Evolutionary conservation across 2,888 invertebrate genomes (phyloP).

Genomic region (Lepidochitona cinerea): DNA sequence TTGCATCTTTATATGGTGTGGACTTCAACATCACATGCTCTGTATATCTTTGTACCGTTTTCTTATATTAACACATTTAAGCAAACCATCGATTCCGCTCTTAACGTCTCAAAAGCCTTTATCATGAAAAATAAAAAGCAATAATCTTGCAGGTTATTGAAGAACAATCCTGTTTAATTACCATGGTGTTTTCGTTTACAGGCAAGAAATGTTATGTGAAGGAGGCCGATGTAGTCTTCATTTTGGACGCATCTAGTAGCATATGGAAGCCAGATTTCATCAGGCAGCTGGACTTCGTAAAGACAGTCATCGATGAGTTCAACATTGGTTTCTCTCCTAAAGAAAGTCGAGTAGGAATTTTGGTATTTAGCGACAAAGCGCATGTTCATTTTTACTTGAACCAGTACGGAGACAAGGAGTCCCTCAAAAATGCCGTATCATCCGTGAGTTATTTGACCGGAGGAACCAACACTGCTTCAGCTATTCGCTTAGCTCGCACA

Average conservation of each 20-base stretch:
- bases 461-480: constrained; percentile 37
- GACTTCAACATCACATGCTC: too few species aligned
- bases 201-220: background rate
- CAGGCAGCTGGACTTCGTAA: background rate
- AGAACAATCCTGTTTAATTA: too few species aligned
- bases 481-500: constrained; percentile 24
- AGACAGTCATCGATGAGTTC: background rate
- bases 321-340: constrained; percentile 19
- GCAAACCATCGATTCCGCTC: too few species aligned
- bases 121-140: too few species aligned
- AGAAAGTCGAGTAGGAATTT: constrained; percentile 22
- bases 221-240: background rate
- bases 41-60: too few species aligned
- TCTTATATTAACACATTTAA: too few species aligned
- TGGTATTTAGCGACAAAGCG: constrained; percentile 24
- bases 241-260: constrained; percentile 1
- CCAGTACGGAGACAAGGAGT: background rate
- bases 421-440: background rate
- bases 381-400: background rate
- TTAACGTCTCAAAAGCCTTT: too few species aligned
- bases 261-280: constrained; percentile 1
- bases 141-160: too few species aligned
- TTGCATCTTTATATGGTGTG: too few species aligned
- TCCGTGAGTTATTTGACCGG: constrained; percentile 18
- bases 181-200: too few species aligned